Conservation (phyloP, 1,140 invertebrate species). For the Grapholita molesta region DNA sequence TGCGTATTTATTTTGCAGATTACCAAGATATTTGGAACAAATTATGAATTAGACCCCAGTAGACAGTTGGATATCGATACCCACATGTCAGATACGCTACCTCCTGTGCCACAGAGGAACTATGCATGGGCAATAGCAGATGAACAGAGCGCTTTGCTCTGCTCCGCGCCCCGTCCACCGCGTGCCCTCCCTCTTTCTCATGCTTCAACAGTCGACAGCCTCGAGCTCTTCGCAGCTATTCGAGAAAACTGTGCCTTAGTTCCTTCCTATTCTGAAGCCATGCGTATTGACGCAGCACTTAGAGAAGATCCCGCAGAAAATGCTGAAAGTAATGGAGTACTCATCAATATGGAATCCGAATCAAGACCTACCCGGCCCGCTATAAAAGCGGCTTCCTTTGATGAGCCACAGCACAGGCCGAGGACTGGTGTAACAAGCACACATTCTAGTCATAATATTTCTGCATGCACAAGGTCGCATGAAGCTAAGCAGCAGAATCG, state of each 20-base stretch:
- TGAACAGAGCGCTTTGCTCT: constrained; percentile 80
- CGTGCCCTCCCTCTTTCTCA: constrained; percentile 83
- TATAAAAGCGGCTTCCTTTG: constrained; percentile 65
- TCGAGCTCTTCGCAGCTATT: constrained; percentile 68
- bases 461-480: constrained; percentile 40
- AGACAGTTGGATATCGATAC: constrained; percentile 66
- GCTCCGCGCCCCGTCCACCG: constrained; percentile 84
- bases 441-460: constrained; percentile 62
- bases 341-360: constrained; percentile 51
- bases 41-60: constrained; percentile 80
- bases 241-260: constrained; percentile 76
- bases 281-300: constrained; percentile 76
- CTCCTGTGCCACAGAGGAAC: constrained; percentile 58
- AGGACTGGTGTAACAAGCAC: constrained; percentile 53
- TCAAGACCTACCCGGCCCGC: constrained; percentile 39
- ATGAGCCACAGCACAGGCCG: constrained; percentile 57
- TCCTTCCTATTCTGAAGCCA: constrained; percentile 80
- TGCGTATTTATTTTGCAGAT: constrained; percentile 70
- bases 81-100: constrained; percentile 75
- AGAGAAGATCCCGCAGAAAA: constrained; percentile 63
- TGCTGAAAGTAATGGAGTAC: constrained; percentile 33
- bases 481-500: constrained; percentile 65
- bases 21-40: constrained; percentile 84
- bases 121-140: constrained; percentile 66
- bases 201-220: constrained; percentile 68